These are phyloP conservation scores for Limnephilus auricula DNA, from an alignment of 2,888 invertebrate genomes.

Conservation along the genomic window DNA sequence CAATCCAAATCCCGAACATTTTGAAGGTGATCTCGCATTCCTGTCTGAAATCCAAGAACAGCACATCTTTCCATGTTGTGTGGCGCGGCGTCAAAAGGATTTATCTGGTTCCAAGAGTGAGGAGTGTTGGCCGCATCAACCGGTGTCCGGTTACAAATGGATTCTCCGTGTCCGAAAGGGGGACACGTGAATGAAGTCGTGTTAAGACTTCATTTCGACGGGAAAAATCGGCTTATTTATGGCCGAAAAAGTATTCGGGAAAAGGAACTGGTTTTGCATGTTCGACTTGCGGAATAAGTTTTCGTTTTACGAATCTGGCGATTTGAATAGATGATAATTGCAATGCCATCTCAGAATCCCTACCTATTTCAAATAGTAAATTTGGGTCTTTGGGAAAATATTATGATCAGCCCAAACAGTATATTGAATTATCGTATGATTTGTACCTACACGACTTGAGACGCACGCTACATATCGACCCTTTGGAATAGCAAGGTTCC, in stretches of 20 bases:
- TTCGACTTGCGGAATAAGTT: not conserved
- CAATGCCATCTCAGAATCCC: not conserved
- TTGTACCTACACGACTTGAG: too few species aligned
- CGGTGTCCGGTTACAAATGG: conserved; percentile 56
- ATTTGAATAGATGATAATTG: not conserved
- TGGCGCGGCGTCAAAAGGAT: conserved; percentile 49
- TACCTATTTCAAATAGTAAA: not conserved
- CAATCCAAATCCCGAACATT: conserved; percentile 19
- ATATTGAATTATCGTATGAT: too few species aligned
- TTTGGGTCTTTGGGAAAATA: too few species aligned
- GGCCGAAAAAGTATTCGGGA: not conserved
- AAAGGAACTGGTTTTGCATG: not conserved
- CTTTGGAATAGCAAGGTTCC: too few species aligned
- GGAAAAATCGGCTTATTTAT: not conserved
- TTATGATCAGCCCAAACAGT: too few species aligned
- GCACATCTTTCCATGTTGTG: conserved; percentile 38
- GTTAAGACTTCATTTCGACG: conserved; percentile 49
- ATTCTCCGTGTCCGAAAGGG: conserved; percentile 51
- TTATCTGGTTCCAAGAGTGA: conserved; percentile 35
- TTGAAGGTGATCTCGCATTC: conserved; percentile 34
- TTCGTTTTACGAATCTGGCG: not conserved
- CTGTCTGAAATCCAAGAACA: not conserved
- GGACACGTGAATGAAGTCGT: conserved; percentile 20
- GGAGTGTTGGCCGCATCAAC: not conserved
- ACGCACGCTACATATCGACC: too few species aligned